Evolutionary conservation across 2,113 vertebrate species (phyloP), one percentile per base, ranked within the genome.

Genomic region (Lamprologus sp.): DNA sequence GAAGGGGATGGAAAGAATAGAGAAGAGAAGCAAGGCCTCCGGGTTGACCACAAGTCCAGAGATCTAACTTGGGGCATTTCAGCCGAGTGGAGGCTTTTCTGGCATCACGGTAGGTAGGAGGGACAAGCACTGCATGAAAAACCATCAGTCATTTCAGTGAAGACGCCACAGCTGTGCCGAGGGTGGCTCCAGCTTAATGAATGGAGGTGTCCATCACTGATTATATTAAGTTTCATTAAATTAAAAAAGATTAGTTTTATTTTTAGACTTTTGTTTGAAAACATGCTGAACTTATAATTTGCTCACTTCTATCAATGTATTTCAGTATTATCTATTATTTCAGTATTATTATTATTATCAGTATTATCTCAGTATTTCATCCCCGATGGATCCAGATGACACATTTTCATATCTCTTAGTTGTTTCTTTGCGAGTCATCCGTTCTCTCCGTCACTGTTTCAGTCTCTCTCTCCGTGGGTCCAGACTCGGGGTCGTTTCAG

Each of bases 401-500:
- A 77, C 26, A 8, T 49, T 28, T 49, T 47, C 1, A 15, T 19
- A 11, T 28, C 23, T 47, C 5, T 49, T 31, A 47, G 23, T 75
- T 28, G 23, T 23, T 4, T 75, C 14, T 28, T 47, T 75, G 23
- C 6, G 4, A 75, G 45, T 11, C 70, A 3, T 49, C 42, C 3
- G 15, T 37, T 54, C 45, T 31, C 63, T 8, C 7, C 42, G 8
- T 70, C 70, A 53, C 55, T 28, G 7, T 47, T 42, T 28, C 33
- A 45, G 56, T 60, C 15, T 40, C 75, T 79, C 87, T 77, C 87
- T 77, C 79, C 9, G 45, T 49, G 19, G 23, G 47, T 83, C 82
- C 79, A 87, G 93, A 87, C 93, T 85, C 81, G 4, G 45, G 68
- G 60, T 87, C 33, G 53, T 88, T 93, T 92, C 95, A 96, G 96